These are phyloP conservation scores for Orthosia gothica DNA, from an alignment of 2,888 invertebrate species.

Conservation along the genomic window DNA sequence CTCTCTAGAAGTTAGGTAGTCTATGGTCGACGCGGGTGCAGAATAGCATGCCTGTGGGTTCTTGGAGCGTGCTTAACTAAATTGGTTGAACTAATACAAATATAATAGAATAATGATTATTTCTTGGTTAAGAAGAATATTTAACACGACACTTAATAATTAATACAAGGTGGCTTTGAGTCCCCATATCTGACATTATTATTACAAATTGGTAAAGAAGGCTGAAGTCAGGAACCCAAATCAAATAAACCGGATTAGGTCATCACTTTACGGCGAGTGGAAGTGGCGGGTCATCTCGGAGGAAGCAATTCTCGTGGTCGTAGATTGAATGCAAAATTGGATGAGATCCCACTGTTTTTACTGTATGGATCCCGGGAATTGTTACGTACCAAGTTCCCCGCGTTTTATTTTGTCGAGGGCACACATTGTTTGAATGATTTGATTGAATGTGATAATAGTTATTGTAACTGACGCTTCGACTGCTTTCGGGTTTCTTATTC, in stretches of 20 bases:
- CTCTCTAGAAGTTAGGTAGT: constrained; percentile 38
- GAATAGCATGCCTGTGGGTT: constrained; percentile 39
- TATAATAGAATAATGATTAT: too few relatives aligned
- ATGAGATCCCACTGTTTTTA: too few relatives aligned
- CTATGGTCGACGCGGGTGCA: constrained; percentile 18
- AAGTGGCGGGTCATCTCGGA: too few relatives aligned
- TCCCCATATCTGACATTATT: constrained; percentile 77
- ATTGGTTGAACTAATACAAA: constrained; percentile 58
- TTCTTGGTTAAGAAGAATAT: too few relatives aligned
- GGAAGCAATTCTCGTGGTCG: too few relatives aligned
- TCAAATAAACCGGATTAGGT: too few relatives aligned
- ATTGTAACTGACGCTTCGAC: constrained; percentile 84
- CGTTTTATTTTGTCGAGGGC: constrained; percentile 86
- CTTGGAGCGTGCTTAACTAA: constrained; percentile 19
- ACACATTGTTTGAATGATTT: constrained; percentile 85
- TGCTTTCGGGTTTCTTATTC: constrained; percentile 78
- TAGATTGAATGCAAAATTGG: too few relatives aligned
- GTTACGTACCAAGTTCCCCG: constrained; percentile 81
- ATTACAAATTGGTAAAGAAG: constrained; percentile 85
- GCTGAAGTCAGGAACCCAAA: too few relatives aligned
- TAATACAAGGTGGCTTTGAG: constrained; percentile 60
- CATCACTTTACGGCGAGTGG: too few relatives aligned
- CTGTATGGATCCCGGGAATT: too few relatives aligned
- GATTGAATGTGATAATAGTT: constrained; percentile 90
- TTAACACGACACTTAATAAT: constrained; percentile 14